Evolutionary conservation across 2,113 vertebrate genomes (phyloP), one percentile per base, ranked within the genome.

Genomic region (Cynoglossus semilaevis): DNA sequence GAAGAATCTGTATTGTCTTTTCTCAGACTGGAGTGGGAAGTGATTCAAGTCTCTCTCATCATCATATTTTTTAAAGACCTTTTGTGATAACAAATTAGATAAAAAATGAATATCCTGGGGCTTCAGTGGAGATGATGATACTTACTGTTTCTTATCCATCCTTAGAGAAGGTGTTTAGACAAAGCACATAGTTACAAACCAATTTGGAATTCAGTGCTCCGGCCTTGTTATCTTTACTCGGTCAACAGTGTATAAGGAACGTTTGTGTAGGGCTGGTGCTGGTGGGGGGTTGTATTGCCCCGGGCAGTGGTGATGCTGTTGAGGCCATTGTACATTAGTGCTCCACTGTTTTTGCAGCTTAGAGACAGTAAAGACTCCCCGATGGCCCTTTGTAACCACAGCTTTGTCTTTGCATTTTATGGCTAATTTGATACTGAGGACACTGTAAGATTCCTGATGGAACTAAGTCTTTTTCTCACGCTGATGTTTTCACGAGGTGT

Each of bases 261-360:
- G 40, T 58, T 53, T 64, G 18, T 60, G 29, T 29, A 62, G n/a
- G 42, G 50, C 45, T 15, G 42, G 42, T 12, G 12, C 60, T 53
- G 19, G 64, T 68, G 65, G 81, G 80, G 82, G 42, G 46, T 63
- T 63, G 53, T 70, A 51, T 70, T 84, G 79, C 71, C 75, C 34
- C 7, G 67, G 59, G 63, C 79, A 70, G 80, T 80, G 81, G 85
- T 79, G 70, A 53, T 73, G 59, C 89, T 90, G 89, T 74, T 87
- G 85, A 88, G 88, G 70, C 67, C 83, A 88, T 90, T 84, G 68
- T 76, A 69, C 45, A 82, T 83, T 88, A 76, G 84, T 84, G 74
- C 80, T 58, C 72, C 53, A 69, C 84, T 90, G 86, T 90, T 90
- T 90, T 79, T 88, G 65, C 86, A 85, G 85, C 81, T 74, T 82